Percentiles rank a stretch among this genome's conserved stretches.
Evolutionary conservation across 1,140 invertebrate genomes (phyloP).

Genomic region (Vanessa atalanta): DNA sequence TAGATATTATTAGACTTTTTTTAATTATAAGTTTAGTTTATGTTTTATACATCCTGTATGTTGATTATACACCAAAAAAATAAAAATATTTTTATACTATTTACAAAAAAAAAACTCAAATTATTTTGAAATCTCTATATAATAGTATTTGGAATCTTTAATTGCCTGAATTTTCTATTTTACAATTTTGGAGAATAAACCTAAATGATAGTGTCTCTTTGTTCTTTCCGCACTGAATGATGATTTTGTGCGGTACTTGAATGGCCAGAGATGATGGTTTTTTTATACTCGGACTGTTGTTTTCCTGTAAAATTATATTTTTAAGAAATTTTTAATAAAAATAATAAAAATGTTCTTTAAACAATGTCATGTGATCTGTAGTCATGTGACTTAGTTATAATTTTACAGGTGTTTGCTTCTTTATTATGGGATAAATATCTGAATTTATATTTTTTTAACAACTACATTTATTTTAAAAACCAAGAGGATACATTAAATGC

Average conservation of each 20-base stretch:
- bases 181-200: constrained; percentile 50
- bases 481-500: constrained; percentile 20
- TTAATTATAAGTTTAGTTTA: constrained; percentile 73
- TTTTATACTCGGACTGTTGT: neutral
- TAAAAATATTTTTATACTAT: constrained; percentile 14
- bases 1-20: constrained; percentile 82
- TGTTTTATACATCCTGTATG: constrained; percentile 75
- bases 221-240: constrained; percentile 54
- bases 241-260: constrained; percentile 51
- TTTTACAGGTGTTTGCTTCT: no score
- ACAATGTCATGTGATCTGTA: no score
- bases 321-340: neutral
- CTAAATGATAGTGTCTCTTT: constrained; percentile 53
- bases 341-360: no score
- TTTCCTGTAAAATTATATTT: constrained; percentile 38
- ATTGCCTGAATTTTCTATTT: constrained; percentile 10
- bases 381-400: no score
- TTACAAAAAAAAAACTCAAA: constrained; percentile 34
- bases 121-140: constrained; percentile 28
- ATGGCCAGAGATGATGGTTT: constrained; percentile 37
- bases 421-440: no score
- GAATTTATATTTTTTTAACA: neutral
- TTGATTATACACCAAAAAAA: constrained; percentile 68
- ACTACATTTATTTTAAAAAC: constrained; percentile 9
- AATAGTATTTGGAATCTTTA: neutral